Base-by-base conservation (phyloP, 2,113 vertebrate species). In the Pristiophorus japonicus region DNA sequence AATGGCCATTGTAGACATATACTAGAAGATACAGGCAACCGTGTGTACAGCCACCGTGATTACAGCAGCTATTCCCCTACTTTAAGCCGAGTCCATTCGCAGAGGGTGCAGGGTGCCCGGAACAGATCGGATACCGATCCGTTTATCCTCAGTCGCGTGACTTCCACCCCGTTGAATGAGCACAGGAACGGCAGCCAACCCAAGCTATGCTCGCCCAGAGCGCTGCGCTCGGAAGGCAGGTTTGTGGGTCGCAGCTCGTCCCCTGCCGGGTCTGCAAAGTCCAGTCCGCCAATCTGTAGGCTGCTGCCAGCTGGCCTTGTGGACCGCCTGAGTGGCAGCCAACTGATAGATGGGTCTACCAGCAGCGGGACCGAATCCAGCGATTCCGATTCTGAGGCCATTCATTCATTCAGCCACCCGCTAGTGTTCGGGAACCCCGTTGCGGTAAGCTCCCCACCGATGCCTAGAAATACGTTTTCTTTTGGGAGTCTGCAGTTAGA, bases 351-450 rank as follows among this genome's bases (percentile, higher is more conserved):
- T 96, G 97, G 97, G 96, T 98, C 97, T 91, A 98, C 97, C 73
- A 98, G 98, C 96, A 99, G 99, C 2, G 98, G 98, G 2, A 98
- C 98, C 0, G 98, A 99, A 96, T 99, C 99, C 34, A 98, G 98
- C 0, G 99, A 99, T 97, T 99, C 99, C 0, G 99, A 99, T 96
- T 97, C 98, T 0, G 98, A 99, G 87, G 95, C 97, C 84, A 96
- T 96, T 51, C 97, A 97, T 96, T 96, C 98, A 38, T 97, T 97
- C 95, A 97, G 97, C 96, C 97, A 97, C 5, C 96, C 98, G 3
- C 95, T 97, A 42, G 96, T 96, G 14, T 97, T 97, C 34, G 96
- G 97, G n/a, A 97, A 98, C 92, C 97, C 97, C 0, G 96, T 96
- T 0, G 98, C 97, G 65, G 96, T 97, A 55, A 97, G 96, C 47